Conservation (phyloP, 2,888 invertebrate genomes). For the Xestia rhomboidea region DNA sequence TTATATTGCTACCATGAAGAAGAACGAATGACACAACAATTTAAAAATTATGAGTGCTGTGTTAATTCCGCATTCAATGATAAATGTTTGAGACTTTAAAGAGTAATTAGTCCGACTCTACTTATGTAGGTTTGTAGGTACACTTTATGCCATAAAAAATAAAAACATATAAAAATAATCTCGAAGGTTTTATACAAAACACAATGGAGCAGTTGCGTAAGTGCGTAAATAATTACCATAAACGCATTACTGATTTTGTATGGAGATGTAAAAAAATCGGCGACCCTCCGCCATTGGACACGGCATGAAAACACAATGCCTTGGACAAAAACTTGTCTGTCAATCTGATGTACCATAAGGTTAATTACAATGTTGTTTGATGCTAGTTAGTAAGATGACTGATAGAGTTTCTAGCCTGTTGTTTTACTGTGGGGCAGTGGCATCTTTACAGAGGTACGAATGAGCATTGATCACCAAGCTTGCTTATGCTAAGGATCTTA, state of each 20-base stretch:
- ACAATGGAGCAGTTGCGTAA: conserved; percentile 59
- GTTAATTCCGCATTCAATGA: no score
- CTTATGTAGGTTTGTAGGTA: not conserved
- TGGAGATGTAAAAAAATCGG: conserved; percentile 53
- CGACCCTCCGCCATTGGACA: conserved; percentile 56
- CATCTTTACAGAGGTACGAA: not conserved
- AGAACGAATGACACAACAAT: no score
- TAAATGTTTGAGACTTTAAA: not conserved
- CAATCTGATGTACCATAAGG: conserved; percentile 46
- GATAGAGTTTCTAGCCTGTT: conserved; percentile 6
- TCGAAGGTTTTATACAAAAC: conserved; percentile 50
- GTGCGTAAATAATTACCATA: conserved; percentile 63
- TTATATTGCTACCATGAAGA: not conserved
- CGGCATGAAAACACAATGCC: conserved; percentile 62
- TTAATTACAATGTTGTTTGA: conserved; percentile 32
- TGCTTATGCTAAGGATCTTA: not conserved
- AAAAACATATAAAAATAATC: conserved; percentile 19
- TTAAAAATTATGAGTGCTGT: not conserved
- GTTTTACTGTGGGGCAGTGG: not conserved
- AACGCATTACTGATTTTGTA: conserved; percentile 55
- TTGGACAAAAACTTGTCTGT: conserved; percentile 56
- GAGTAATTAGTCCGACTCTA: not conserved
- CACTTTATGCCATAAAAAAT: not conserved
- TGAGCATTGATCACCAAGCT: not conserved
- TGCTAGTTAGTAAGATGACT: conserved; percentile 15